Conservation (phyloP, 2,797 vertebrate genomes). For the Alosa sapidissima region DNA sequence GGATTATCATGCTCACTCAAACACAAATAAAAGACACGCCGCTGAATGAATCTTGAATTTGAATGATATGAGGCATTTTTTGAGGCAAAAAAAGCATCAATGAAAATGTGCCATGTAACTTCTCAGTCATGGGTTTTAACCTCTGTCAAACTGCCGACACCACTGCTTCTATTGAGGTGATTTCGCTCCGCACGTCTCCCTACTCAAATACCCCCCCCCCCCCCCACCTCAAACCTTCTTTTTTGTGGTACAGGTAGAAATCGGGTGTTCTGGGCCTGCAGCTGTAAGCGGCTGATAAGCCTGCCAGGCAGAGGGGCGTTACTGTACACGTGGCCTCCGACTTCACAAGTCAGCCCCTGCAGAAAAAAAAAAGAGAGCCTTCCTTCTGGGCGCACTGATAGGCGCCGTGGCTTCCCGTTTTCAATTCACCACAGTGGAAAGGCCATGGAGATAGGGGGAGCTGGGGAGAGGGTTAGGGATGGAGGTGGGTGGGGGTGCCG, state of each 20-base stretch:
- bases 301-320: constrained; percentile 33
- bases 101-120: constrained; percentile 22
- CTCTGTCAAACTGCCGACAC: constrained; percentile 19
- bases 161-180: not conserved
- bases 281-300: constrained; percentile 55
- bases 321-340: constrained; percentile 11
- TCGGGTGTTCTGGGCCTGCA: constrained; percentile 39
- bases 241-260: constrained; percentile 41
- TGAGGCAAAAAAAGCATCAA: constrained; percentile 14
- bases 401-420: constrained; percentile 37
- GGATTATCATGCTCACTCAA: constrained; percentile 1
- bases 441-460: constrained; percentile 34
- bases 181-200: not conserved
- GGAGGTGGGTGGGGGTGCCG: not conserved
- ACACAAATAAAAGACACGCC: not conserved
- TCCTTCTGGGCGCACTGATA: constrained; percentile 35
- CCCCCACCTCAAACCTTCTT: not conserved
- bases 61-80: not conserved
- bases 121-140: constrained; percentile 16
- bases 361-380: not conserved
- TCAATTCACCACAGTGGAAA: constrained; percentile 36
- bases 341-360: constrained; percentile 37
- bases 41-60: not conserved
- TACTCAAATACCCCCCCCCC: not conserved
- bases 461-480: not conserved